These are phyloP conservation scores for Artemia franciscana DNA, from an alignment of 1,140 invertebrate genomes.

Conservation along the genomic window DNA sequence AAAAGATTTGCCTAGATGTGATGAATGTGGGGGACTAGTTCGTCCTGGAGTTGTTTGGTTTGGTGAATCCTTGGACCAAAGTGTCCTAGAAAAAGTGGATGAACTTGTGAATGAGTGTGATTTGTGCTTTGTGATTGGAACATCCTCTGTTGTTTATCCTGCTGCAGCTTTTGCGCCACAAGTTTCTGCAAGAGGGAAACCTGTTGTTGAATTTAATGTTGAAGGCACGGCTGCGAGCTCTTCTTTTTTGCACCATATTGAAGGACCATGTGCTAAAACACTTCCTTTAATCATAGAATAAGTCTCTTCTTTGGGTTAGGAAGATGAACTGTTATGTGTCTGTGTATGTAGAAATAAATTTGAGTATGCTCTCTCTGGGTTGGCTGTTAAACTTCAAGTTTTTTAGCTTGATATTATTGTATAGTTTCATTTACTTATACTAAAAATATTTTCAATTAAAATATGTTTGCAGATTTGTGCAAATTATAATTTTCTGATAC, in stretches of 20 bases:
- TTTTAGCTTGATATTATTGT: too few relatives aligned
- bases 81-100: constrained; percentile 34
- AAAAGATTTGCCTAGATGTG: constrained; percentile 43
- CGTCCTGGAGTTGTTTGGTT: constrained; percentile 76
- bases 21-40: constrained; percentile 40
- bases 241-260: constrained; percentile 31
- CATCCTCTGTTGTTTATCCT: constrained; percentile 69
- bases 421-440: too few relatives aligned
- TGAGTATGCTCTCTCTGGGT: too few relatives aligned
- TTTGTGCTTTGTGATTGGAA: constrained; percentile 57
- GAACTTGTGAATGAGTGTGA: constrained; percentile 44
- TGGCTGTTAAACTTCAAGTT: too few relatives aligned
- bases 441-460: too few relatives aligned
- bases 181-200: constrained; percentile 44
- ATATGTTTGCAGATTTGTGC: too few relatives aligned
- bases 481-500: too few relatives aligned
- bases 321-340: too few relatives aligned
- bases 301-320: too few relatives aligned
- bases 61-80: constrained; percentile 46
- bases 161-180: constrained; percentile 75
- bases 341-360: too few relatives aligned
- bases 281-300: background rate
- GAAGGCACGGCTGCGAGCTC: constrained; percentile 46
- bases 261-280: background rate
- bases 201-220: constrained; percentile 73